A percentile compares a stretch with the other conserved stretches of the same genome.
phyloP scores from a whole-genome alignment of 2,888 invertebrate genomes.

The Clepsis dumicolana region DNA sequence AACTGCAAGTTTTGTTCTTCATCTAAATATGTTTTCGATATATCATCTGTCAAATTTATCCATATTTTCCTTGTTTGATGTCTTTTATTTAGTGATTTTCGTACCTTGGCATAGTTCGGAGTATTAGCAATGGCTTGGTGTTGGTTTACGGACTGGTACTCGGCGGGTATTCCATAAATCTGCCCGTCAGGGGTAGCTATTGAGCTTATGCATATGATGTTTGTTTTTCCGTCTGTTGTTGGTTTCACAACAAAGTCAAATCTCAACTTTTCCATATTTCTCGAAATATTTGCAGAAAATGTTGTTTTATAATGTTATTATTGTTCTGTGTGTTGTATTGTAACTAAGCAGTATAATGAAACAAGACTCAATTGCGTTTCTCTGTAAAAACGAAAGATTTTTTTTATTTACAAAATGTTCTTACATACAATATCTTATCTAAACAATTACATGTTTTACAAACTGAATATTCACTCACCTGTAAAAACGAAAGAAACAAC shows the following conservation, averaged over 20 bases:
- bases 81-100: background rate
- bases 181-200: background rate
- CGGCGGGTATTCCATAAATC: background rate
- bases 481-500: no score
- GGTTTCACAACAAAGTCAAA: conserved; percentile 14
- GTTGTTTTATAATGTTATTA: conserved; percentile 14
- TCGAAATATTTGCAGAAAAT: conserved; percentile 1
- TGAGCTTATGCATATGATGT: conserved; percentile 7
- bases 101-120: background rate
- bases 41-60: conserved; percentile 37
- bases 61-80: conserved; percentile 20
- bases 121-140: background rate
- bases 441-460: no score
- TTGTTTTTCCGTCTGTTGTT: conserved; percentile 3
- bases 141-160: background rate
- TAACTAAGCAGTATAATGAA: no score
- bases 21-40: conserved; percentile 15
- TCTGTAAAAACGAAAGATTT: no score
- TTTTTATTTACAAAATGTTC: no score
- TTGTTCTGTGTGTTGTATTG: no score
- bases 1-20: conserved; percentile 36
- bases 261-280: conserved; percentile 7
- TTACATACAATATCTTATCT: no score
- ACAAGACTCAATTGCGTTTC: no score
- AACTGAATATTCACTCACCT: no score